A percentile compares a stretch with the other conserved stretches of the same genome.
Conservation (phyloP, 2,113 vertebrate genomes). For the Noctilio leporinus region DNA sequence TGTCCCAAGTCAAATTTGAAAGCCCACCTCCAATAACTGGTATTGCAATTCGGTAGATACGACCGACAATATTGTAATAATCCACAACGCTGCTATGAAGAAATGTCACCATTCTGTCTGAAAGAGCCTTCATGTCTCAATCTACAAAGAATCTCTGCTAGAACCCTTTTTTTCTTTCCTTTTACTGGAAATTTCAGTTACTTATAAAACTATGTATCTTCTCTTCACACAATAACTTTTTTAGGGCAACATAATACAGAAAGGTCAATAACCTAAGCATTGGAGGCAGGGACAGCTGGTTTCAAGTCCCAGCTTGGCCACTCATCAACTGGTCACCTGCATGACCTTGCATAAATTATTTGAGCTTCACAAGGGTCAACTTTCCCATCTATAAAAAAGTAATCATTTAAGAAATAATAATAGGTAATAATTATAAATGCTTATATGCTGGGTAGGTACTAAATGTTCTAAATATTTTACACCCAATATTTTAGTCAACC, state of each 20-base stretch:
- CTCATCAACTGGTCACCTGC: not conserved
- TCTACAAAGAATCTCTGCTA: not conserved
- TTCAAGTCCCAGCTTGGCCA: not conserved
- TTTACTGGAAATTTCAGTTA: not conserved
- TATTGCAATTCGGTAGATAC: not conserved
- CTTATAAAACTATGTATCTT: not conserved
- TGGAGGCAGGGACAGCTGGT: not conserved
- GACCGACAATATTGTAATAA: not conserved
- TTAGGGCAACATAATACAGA: not conserved
- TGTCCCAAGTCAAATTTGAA: not conserved
- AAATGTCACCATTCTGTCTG: not conserved
- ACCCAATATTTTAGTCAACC: not conserved
- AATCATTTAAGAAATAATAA: not conserved
- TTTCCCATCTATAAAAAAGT: not conserved
- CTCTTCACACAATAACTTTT: not conserved
- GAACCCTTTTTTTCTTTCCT: not conserved
- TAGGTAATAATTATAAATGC: not conserved
- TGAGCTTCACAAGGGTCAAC: not conserved
- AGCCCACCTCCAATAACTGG: not conserved
- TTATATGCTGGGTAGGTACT: not conserved
- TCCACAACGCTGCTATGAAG: not conserved
- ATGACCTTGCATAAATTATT: not conserved
- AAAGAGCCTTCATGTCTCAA: not conserved
- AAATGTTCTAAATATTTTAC: not conserved
- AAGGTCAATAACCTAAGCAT: not conserved